Percentiles rank a stretch among this genome's conserved stretches.
Conservation (phyloP, 2,888 invertebrate genomes). For the Hirudinaria manillensis region DNA sequence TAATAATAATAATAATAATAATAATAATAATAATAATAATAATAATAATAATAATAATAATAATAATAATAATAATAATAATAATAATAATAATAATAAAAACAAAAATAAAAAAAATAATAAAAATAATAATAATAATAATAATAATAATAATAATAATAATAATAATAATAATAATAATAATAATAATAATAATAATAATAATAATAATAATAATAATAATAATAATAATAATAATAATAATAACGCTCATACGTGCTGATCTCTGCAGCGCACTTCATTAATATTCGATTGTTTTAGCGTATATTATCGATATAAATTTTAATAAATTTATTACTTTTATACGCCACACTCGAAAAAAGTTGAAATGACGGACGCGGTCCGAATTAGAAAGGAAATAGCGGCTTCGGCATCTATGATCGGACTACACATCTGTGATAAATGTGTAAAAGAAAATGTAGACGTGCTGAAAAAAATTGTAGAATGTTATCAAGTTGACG, state of each 20-base stretch:
- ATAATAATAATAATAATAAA: slow-evolving; percentile 2
- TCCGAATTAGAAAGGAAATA: too few species aligned
- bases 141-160: neutral
- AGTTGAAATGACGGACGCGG: too few species aligned
- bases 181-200: neutral
- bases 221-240: neutral
- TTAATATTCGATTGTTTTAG: too few species aligned
- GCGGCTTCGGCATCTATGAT: too few species aligned
- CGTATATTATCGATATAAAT: too few species aligned
- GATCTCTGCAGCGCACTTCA: too few species aligned
- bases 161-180: neutral
- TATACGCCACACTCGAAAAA: too few species aligned
- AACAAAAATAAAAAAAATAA: neutral
- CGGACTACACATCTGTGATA: too few species aligned
- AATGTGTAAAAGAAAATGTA: too few species aligned
- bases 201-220: neutral
- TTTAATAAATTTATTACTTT: too few species aligned
- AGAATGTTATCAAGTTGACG: too few species aligned
- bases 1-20: neutral
- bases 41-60: neutral
- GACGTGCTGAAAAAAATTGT: too few species aligned
- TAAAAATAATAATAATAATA: neutral
- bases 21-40: neutral
- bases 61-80: neutral
- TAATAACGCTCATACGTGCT: neutral